phyloP scores from a whole-genome alignment of 2,113 vertebrate species.

The Uropsilus gracilis region DNA sequence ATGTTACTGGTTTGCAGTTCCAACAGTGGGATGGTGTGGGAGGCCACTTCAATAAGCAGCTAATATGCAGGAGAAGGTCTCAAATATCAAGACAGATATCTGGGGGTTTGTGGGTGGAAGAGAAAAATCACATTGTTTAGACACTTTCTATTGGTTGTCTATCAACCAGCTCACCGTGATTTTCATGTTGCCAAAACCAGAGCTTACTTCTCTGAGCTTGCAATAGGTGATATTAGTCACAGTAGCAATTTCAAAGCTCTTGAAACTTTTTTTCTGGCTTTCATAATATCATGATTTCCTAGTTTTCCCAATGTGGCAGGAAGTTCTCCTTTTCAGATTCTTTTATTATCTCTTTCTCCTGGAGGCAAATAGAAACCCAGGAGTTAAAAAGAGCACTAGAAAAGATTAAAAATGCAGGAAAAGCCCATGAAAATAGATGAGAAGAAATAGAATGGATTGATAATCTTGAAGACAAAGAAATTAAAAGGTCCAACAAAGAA shows the following conservation, averaged over 20 bases:
- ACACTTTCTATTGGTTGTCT: neutral
- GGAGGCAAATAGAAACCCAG: no score
- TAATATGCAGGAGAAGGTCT: neutral
- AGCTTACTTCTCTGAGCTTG: neutral
- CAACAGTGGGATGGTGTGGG: neutral
- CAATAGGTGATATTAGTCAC: neutral
- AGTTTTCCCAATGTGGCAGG: neutral
- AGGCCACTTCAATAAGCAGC: neutral
- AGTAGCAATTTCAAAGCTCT: neutral
- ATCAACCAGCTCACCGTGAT: neutral
- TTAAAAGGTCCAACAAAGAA: no score
- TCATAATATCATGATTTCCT: neutral
- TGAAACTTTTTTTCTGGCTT: neutral
- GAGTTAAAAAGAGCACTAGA: no score
- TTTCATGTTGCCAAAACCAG: neutral
- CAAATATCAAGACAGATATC: neutral
- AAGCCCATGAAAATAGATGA: no score
- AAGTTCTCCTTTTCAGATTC: neutral
- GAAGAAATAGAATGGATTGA: no score
- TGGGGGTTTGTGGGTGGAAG: neutral
- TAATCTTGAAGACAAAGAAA: no score
- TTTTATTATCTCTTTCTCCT: neutral
- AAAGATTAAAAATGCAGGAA: no score
- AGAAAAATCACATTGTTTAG: conserved; percentile 1
- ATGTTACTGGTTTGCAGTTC: neutral